Evolutionary conservation across 37 sponge, comb jelly and placozoan species (phyloP).

Genomic region (Aphrocallistes beatrix): DNA sequence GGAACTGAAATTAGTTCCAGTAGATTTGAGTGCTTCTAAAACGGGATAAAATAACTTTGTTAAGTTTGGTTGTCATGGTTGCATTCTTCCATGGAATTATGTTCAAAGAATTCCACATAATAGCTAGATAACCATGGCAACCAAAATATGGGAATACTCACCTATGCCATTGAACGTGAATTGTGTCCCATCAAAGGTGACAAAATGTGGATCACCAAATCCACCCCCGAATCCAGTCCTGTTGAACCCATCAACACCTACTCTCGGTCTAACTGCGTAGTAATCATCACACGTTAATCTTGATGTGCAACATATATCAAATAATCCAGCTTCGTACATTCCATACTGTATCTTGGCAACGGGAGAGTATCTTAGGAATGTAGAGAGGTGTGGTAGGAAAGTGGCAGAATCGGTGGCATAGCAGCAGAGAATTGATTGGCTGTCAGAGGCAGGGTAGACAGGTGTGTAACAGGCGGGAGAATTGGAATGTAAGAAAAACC

Average conservation of each 20-base stretch:
- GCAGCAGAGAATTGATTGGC: not conserved
- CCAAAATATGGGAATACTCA: no score
- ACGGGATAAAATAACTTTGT: no score
- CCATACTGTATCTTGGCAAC: not conserved
- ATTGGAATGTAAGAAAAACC: not conserved
- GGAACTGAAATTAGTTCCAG: no score
- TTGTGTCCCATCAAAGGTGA: not conserved
- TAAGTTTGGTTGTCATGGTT: no score
- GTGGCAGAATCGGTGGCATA: not conserved
- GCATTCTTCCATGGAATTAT: no score
- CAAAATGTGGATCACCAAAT: conserved; percentile 10
- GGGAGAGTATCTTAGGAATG: not conserved
- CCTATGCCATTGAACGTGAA: not conserved
- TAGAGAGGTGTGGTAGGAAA: not conserved
- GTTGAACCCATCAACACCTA: not conserved
- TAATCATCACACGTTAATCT: not conserved
- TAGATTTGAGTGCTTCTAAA: no score
- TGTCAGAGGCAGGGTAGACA: not conserved
- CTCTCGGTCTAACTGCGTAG: not conserved
- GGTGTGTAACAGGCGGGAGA: not conserved
- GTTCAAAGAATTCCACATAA: no score
- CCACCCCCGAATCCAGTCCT: not conserved
- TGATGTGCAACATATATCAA: not conserved
- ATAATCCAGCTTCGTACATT: not conserved
- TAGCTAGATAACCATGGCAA: no score